Evolutionary conservation across 2,888 invertebrate genomes (phyloP).

Genomic region (Brachyptera risi): DNA sequence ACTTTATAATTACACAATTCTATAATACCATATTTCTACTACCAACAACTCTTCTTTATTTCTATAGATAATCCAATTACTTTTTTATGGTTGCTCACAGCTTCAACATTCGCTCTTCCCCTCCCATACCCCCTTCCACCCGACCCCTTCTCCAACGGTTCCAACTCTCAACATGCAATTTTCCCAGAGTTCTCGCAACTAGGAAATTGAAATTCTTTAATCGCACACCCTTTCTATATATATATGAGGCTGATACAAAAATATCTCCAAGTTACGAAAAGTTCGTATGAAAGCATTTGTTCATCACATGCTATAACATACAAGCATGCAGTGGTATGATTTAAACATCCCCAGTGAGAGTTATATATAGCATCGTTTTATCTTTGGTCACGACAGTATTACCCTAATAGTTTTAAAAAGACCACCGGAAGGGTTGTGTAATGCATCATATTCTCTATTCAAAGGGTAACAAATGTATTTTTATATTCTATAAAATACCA

Average conservation of each 20-base stretch:
- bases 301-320: background rate
- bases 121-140: too few species aligned
- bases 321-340: background rate
- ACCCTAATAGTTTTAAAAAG: conserved; percentile 10
- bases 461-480: too few species aligned
- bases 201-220: conserved; percentile 8
- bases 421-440: background rate
- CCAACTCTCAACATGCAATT: too few species aligned
- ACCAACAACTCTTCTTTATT: background rate
- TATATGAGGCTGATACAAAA: background rate
- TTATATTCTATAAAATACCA: too few species aligned
- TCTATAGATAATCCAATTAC: conserved; percentile 10
- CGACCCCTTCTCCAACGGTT: too few species aligned
- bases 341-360: conserved; percentile 4
- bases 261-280: background rate
- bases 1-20: background rate
- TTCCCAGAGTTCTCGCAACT: too few species aligned
- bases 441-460: background rate
- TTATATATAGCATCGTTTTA: conserved; percentile 6
- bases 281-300: conserved; percentile 5
- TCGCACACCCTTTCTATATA: background rate
- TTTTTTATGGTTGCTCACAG: background rate
- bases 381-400: background rate
- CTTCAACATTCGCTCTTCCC: too few species aligned
- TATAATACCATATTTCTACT: background rate